Evolutionary conservation across 2,113 vertebrate genomes (phyloP).

Genomic region (Meles meles): DNA sequence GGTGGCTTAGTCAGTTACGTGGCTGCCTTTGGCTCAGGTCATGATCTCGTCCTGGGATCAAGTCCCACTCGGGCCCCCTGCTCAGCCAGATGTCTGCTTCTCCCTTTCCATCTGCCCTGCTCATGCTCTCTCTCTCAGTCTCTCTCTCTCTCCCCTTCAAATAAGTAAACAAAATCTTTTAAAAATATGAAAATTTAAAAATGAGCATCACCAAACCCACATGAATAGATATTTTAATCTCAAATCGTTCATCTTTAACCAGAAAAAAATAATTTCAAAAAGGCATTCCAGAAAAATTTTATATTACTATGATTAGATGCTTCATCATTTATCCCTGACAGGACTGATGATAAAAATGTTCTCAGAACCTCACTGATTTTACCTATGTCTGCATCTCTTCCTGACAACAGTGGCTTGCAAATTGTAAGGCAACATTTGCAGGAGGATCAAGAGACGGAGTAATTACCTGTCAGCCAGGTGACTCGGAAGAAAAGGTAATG

Average conservation of each 20-base stretch:
- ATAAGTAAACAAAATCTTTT: neutral
- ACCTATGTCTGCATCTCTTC: slow-evolving; percentile 36
- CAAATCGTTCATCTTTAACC: neutral
- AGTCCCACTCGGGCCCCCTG: neutral
- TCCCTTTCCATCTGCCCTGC: neutral
- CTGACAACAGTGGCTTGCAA: slow-evolving; percentile 93
- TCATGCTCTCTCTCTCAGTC: neutral
- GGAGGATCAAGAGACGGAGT: slow-evolving; percentile 94
- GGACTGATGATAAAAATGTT: neutral
- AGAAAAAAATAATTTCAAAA: neutral
- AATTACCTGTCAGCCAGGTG: slow-evolving; percentile 91
- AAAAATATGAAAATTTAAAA: neutral
- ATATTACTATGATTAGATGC: neutral
- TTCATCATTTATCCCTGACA: neutral
- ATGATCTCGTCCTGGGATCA: neutral
- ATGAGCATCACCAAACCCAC: neutral
- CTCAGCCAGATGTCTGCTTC: neutral
- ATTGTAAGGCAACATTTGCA: slow-evolving; percentile 96
- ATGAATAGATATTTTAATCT: slow-evolving; percentile 13
- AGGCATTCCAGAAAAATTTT: slow-evolving; percentile 13
- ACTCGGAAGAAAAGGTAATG: slow-evolving; percentile 97
- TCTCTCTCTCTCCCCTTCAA: neutral
- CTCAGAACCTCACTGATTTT: neutral
- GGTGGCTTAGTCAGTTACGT: neutral
- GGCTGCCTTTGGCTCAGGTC: neutral